These are phyloP conservation scores for Caenorhabditis virilis DNA, from an alignment of 2,888 invertebrate species.

Conservation along the genomic window DNA sequence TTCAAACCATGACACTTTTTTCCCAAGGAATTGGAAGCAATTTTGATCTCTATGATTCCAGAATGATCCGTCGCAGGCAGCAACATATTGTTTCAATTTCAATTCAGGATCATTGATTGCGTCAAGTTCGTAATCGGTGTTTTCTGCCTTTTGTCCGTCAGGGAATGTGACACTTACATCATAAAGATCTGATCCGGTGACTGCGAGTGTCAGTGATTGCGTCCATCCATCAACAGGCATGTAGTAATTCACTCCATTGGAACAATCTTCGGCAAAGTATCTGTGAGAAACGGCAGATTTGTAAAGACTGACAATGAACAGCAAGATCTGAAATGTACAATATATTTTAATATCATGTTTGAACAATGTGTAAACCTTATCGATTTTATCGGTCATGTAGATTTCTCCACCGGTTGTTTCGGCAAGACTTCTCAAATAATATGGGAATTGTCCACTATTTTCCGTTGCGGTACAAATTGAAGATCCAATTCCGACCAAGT, in stretches of 20 bases:
- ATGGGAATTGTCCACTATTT: constrained; percentile 32
- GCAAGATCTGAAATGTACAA: constrained; percentile 30
- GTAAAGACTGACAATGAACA: constrained; percentile 53
- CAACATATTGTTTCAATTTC: constrained; percentile 45
- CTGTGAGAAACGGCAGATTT: constrained; percentile 45
- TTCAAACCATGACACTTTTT: constrained; percentile 20
- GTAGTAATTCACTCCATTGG: constrained; percentile 22
- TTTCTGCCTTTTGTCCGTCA: constrained; percentile 35
- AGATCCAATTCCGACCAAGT: constrained; percentile 32
- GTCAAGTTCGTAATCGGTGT: constrained; percentile 27
- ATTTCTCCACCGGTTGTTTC: constrained; percentile 33
- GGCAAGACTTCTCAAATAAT: constrained; percentile 32
- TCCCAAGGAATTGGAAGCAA: constrained; percentile 17
- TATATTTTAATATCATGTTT: not conserved
- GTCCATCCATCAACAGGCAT: constrained; percentile 59
- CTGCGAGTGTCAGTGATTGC: constrained; percentile 52
- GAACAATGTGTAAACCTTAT: constrained; percentile 6
- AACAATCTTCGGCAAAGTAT: constrained; percentile 41
- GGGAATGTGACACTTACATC: constrained; percentile 38
- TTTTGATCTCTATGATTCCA: constrained; percentile 34
- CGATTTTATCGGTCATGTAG: constrained; percentile 39
- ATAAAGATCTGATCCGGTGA: constrained; percentile 35
- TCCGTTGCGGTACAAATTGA: constrained; percentile 32
- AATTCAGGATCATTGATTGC: constrained; percentile 35
- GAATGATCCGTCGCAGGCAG: constrained; percentile 41